A percentile compares a stretch with the other conserved stretches of the same genome.
These are phyloP conservation scores for Sinotaia quadrata DNA, from an alignment of 2,888 invertebrate species.

Conservation along the genomic window DNA sequence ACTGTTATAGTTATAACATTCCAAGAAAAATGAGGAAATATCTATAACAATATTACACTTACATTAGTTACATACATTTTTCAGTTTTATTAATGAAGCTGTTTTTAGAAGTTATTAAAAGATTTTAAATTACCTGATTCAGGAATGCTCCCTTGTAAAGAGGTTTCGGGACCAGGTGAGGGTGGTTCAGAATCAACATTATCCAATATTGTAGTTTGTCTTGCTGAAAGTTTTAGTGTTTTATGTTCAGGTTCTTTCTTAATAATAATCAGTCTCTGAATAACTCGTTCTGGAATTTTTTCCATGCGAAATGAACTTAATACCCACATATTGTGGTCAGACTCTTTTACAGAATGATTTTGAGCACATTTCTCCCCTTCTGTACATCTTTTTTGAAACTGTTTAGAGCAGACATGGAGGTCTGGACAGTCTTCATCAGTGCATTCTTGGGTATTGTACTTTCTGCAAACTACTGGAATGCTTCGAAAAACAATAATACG, in stretches of 20 bases:
- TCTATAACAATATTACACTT: no score
- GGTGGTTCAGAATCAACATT: no score
- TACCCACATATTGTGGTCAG: neutral
- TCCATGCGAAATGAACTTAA: neutral
- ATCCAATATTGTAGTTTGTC: no score
- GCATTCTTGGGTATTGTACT: slow-evolving; percentile 4
- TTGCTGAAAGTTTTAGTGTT: no score
- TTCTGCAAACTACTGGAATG: slow-evolving; percentile 6
- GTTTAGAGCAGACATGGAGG: neutral
- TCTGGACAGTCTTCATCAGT: neutral
- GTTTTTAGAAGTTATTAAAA: no score
- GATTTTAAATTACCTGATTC: no score
- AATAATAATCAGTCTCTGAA: neutral
- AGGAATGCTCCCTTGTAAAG: no score
- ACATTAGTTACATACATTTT: no score
- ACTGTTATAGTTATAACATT: no score
- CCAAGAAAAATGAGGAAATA: no score
- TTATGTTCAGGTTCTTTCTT: neutral
- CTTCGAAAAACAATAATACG: slow-evolving; percentile 11
- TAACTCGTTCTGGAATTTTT: neutral
- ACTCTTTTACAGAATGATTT: neutral
- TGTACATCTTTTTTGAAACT: neutral
- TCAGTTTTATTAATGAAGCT: no score
- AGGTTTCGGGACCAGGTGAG: no score
- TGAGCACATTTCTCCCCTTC: neutral